phyloP scores from a whole-genome alignment of 2,888 invertebrate genomes.

The Amphipyra tragopoginis region DNA sequence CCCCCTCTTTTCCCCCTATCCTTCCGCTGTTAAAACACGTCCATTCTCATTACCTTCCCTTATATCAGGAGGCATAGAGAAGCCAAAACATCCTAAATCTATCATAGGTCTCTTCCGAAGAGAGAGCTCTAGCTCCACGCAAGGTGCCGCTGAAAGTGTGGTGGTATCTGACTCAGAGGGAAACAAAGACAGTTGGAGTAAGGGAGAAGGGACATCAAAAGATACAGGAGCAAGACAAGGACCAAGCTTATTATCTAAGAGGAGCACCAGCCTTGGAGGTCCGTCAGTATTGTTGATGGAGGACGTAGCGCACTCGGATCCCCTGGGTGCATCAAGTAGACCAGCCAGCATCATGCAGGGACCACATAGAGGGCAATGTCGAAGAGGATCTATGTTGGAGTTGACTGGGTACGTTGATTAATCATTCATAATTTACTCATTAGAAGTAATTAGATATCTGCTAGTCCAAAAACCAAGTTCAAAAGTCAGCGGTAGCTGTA shows the following conservation, averaged over 20 bases:
- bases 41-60: slow-evolving; percentile 65
- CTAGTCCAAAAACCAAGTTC: background rate
- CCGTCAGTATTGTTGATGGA: slow-evolving; percentile 91
- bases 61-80: slow-evolving; percentile 94
- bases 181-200: slow-evolving; percentile 80
- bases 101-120: slow-evolving; percentile 97
- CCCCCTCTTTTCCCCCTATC: slow-evolving; percentile 70
- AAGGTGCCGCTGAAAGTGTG: slow-evolving; percentile 87
- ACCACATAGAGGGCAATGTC: slow-evolving; percentile 91
- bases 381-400: slow-evolving; percentile 95
- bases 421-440: background rate
- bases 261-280: slow-evolving; percentile 85
- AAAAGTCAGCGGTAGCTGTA: too few relatives aligned
- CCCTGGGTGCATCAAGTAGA: slow-evolving; percentile 91
- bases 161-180: slow-evolving; percentile 90
- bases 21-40: slow-evolving; percentile 63
- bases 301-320: slow-evolving; percentile 90
- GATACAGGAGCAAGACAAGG: slow-evolving; percentile 82
- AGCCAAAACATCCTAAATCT: slow-evolving; percentile 95
- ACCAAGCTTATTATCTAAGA: slow-evolving; percentile 80
- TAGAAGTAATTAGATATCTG: background rate
- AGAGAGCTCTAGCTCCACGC: slow-evolving; percentile 94
- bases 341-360: slow-evolving; percentile 90
- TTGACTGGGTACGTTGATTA: slow-evolving; percentile 92
- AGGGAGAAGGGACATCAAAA: slow-evolving; percentile 79